Base-by-base conservation (phyloP, 64 coral and sea anemone species). In the Montipora foliosa region DNA sequence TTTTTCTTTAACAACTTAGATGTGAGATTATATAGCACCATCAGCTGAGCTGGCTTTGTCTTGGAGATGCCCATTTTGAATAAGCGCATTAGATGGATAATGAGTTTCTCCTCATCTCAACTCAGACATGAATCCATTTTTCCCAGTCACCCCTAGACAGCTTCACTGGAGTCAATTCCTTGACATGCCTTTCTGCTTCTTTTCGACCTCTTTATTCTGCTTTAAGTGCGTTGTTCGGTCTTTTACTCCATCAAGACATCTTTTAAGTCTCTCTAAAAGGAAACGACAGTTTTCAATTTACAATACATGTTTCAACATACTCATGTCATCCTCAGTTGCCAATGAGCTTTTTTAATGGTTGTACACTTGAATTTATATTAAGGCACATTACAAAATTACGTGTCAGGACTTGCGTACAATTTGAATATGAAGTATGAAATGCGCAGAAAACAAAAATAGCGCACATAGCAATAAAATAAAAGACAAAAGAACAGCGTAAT, bases 41-140 rank as follows among this genome's bases (percentile, higher is more conserved):
- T 89, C 20, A 94, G 16, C 74, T 94, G 92, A 81, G 83, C 84
- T 45, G 87, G 92, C 75, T 94, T 94, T 3, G 79, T 83, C 15
- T 87, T 87, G 68, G 85, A 94, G 49, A 94, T 69, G 6, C 85
- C 85, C 66, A 88, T 62, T 75, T 89, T 69, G 55, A 94, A 89
- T 13, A 94, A 68, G 10, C 75, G 71, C 6, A 84, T 80, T 89
- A 94, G 78, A 83, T 83, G 70, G 15, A 29, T 44, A 62, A 80
- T 44, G 5, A 94, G 85, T 82, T 88, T 80, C 16, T 55, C 21
- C 71, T 94, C 92, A 73, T 94, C 52, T 7, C 88, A 64, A 49
- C 76, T 94, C 14, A 94, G 71, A 47, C 86, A 94, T 44, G 87
- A 88, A 19, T 94, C 51, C 69, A 45, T 45, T 52, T 47, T 64